Percentiles rank a stretch among this genome's conserved stretches.
Evolutionary conservation across 2,797 vertebrate genomes (phyloP).

Genomic region (Peromyscus nudipes): DNA sequence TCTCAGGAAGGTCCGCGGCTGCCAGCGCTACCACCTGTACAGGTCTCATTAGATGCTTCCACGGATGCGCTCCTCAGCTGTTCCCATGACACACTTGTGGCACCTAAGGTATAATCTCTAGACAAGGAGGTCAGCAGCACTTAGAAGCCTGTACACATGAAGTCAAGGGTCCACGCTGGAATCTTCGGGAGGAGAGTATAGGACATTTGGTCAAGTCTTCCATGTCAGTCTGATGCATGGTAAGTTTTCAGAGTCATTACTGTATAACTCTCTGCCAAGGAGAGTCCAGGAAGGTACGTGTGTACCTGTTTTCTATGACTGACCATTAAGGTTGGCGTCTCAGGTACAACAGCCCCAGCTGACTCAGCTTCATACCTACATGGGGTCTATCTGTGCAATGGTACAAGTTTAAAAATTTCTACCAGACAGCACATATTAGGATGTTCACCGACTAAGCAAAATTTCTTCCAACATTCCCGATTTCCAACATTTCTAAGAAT

Average conservation of each 20-base stretch:
- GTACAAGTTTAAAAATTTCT: constrained; percentile 49
- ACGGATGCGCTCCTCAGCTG: background rate
- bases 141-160: background rate
- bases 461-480: background rate
- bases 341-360: background rate
- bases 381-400: background rate
- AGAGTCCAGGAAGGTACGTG: background rate
- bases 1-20: background rate
- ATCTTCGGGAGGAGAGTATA: background rate
- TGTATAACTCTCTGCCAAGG: background rate
- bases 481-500: constrained; percentile 36
- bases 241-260: background rate
- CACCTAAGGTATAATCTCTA: background rate
- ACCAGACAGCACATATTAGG: background rate
- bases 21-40: background rate
- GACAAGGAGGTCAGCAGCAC: background rate
- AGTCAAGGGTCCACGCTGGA: background rate
- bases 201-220: background rate
- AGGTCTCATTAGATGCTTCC: background rate
- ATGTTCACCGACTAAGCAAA: constrained; percentile 4
- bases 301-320: constrained; percentile 18
- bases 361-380: background rate
- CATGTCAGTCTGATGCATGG: background rate
- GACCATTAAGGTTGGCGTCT: background rate
- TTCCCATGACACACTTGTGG: background rate